These are phyloP conservation scores for Pterois miles DNA, from an alignment of 2,797 vertebrate species.

Conservation along the genomic window DNA sequence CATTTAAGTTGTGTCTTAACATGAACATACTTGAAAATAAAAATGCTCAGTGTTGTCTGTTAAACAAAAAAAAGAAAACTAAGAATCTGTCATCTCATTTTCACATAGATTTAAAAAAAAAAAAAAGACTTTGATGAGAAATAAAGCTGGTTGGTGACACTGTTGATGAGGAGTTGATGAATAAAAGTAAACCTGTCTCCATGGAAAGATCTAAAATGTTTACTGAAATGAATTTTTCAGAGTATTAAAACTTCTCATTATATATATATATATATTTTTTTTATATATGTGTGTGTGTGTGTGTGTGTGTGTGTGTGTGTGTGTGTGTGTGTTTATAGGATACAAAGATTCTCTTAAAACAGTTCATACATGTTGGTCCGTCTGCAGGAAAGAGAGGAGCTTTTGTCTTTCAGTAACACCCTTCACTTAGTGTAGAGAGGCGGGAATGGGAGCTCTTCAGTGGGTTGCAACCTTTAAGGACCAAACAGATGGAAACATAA, in stretches of 20 bases:
- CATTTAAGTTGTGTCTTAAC: slow-evolving; percentile 32
- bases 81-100: slow-evolving; percentile 5
- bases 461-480: slow-evolving; percentile 91
- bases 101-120: not conserved
- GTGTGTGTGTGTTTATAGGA: no score
- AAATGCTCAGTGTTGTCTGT: slow-evolving; percentile 39
- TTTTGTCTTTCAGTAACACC: not conserved
- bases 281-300: no score
- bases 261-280: no score
- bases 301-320: no score
- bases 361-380: slow-evolving; percentile 5
- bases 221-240: not conserved
- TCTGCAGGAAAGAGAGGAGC: not conserved
- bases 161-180: slow-evolving; percentile 24
- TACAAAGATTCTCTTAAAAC: not conserved
- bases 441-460: slow-evolving; percentile 90
- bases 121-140: not conserved
- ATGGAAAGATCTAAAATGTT: slow-evolving; percentile 8
- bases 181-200: slow-evolving; percentile 37
- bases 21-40: slow-evolving; percentile 55
- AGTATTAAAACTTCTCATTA: not conserved
- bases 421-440: slow-evolving; percentile 80
- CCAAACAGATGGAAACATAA: slow-evolving; percentile 12
- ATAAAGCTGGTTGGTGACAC: slow-evolving; percentile 5
- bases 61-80: slow-evolving; percentile 7